A percentile compares a stretch with the other conserved stretches of the same genome.
These are phyloP conservation scores for Harpagoxenus sublaevis DNA, from an alignment of 2,888 invertebrate genomes.

Conservation along the genomic window DNA sequence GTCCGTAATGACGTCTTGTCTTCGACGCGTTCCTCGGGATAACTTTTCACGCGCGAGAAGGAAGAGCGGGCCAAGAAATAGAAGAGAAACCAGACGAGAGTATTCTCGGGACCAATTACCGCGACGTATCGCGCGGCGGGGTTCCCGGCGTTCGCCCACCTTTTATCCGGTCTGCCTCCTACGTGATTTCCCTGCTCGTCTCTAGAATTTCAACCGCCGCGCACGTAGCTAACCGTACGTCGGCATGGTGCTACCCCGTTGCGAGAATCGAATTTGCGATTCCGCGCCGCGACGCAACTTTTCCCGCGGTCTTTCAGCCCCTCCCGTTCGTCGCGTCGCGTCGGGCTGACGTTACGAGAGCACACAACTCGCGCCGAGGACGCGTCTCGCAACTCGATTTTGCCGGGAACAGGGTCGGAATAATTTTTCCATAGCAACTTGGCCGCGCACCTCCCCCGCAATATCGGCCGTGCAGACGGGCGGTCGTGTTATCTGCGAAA, in stretches of 20 bases:
- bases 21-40: slow-evolving; percentile 23
- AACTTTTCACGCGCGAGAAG: slow-evolving; percentile 45
- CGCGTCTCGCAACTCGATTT: slow-evolving; percentile 45
- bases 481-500: slow-evolving; percentile 30
- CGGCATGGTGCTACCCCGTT: slow-evolving; percentile 24
- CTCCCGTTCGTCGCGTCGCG: background rate
- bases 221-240: slow-evolving; percentile 46
- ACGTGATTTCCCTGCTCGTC: slow-evolving; percentile 69
- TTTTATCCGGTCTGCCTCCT: slow-evolving; percentile 59
- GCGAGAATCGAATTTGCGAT: slow-evolving; percentile 52
- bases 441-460: slow-evolving; percentile 9
- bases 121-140: slow-evolving; percentile 65
- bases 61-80: slow-evolving; percentile 10
- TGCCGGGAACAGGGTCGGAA: slow-evolving; percentile 43
- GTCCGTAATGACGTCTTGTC: slow-evolving; percentile 29
- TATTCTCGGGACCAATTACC: slow-evolving; percentile 72
- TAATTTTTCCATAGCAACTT: slow-evolving; percentile 47
- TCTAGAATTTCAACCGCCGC: slow-evolving; percentile 48
- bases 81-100: slow-evolving; percentile 57
- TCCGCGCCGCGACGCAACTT: slow-evolving; percentile 42
- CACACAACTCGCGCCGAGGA: slow-evolving; percentile 33
- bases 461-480: slow-evolving; percentile 21
- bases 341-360: slow-evolving; percentile 6
- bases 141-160: slow-evolving; percentile 50
- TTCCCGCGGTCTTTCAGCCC: slow-evolving; percentile 16